Percentiles rank a stretch among this genome's conserved stretches.
phyloP scores from a whole-genome alignment of 2,113 vertebrate species.

The Ammodramus savannarum region DNA sequence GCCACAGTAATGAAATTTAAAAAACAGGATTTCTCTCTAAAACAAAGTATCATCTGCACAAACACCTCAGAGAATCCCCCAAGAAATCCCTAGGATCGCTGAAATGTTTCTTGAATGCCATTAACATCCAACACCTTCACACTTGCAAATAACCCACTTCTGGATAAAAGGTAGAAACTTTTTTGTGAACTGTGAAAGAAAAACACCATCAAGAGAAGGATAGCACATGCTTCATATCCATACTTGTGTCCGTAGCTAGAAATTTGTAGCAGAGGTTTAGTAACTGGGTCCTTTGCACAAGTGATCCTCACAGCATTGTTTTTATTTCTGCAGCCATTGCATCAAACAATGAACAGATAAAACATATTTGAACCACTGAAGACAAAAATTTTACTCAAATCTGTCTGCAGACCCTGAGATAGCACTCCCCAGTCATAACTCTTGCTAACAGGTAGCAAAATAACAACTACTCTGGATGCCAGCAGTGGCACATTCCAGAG shows the following conservation, averaged over 20 bases:
- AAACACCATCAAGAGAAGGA: neutral
- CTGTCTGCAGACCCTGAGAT: neutral
- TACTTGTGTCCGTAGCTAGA: neutral
- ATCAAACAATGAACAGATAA: neutral
- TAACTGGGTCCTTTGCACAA: neutral
- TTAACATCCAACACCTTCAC: neutral
- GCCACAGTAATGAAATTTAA: neutral
- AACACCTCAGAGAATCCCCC: neutral
- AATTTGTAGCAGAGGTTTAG: neutral
- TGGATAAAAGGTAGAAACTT: neutral
- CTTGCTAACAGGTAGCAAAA: fast-evolving
- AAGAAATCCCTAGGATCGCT: neutral
- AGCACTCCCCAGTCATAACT: neutral
- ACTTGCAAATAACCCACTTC: neutral
- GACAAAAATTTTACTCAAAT: neutral
- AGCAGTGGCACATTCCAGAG: neutral
- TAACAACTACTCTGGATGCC: neutral
- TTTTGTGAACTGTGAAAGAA: neutral
- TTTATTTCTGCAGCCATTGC: neutral
- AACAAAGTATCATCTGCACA: neutral
- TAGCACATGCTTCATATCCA: fast-evolving
- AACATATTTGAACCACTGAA: neutral
- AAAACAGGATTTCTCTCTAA: neutral
- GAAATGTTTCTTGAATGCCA: neutral
- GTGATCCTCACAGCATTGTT: fast-evolving